A percentile compares a stretch with the other conserved stretches of the same genome.
These are phyloP conservation scores for Adoxophyes honmai DNA, from an alignment of 1,140 invertebrate genomes.

Conservation along the genomic window DNA sequence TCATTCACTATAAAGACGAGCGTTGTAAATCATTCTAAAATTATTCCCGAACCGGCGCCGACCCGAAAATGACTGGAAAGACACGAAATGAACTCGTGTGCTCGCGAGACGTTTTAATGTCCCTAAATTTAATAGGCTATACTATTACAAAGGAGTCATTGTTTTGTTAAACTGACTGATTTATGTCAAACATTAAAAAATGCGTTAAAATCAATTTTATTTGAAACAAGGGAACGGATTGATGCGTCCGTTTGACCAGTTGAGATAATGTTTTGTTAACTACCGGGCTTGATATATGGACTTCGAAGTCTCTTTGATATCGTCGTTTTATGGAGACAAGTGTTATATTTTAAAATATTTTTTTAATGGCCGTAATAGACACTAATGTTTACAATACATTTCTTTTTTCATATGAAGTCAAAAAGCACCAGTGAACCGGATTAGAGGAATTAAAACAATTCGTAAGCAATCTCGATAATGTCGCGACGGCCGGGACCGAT, in stretches of 20 bases:
- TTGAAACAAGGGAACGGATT: constrained; percentile 28
- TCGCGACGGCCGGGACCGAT: constrained; percentile 10
- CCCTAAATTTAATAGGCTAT: constrained; percentile 63
- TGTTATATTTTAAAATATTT: too few species aligned
- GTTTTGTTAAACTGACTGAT: constrained; percentile 62
- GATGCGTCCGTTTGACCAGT: constrained; percentile 31
- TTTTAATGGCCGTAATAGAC: too few species aligned
- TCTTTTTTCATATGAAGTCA: too few species aligned
- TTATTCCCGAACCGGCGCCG: constrained; percentile 46
- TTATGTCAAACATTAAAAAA: constrained; percentile 40
- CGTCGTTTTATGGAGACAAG: not conserved
- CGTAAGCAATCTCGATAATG: constrained; percentile 10
- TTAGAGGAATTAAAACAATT: not conserved
- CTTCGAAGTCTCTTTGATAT: constrained; percentile 2
- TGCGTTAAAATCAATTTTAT: constrained; percentile 24
- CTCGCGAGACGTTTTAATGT: constrained; percentile 49
- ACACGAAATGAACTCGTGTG: constrained; percentile 16
- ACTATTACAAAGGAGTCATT: constrained; percentile 66
- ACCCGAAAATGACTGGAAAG: constrained; percentile 18
- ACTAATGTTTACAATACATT: too few species aligned
- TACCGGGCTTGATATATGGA: constrained; percentile 57
- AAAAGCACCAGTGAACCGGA: not conserved
- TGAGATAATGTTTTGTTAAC: constrained; percentile 61
- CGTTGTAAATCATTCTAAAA: constrained; percentile 57
- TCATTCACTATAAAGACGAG: constrained; percentile 37